Percentiles rank a stretch among this genome's conserved stretches.
Conservation (phyloP, 2,888 invertebrate species). For the Holacanthella duospinosa region DNA sequence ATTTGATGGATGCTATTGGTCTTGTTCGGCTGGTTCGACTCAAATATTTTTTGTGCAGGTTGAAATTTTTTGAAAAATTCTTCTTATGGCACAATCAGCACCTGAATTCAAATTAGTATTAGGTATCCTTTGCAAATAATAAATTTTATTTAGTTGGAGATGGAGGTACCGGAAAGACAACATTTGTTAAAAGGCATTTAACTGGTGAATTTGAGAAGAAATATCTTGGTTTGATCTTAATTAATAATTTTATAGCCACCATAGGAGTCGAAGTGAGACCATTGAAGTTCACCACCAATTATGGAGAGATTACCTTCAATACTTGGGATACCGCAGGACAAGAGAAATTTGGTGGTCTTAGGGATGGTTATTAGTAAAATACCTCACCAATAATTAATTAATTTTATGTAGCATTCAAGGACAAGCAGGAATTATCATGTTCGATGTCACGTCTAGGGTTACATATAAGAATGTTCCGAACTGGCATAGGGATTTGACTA, state of each 20-base stretch:
- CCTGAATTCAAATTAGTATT: too few relatives aligned
- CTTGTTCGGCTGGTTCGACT: too few relatives aligned
- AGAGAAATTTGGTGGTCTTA: conserved; percentile 96
- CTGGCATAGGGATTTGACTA: conserved; percentile 97
- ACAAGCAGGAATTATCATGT: conserved; percentile 90
- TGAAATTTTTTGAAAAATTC: too few relatives aligned
- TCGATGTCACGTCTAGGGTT: conserved; percentile 97
- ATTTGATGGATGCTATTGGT: too few relatives aligned
- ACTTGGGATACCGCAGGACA: conserved; percentile 99
- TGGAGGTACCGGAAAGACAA: conserved; percentile 99
- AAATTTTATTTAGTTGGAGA: conserved; percentile 98
- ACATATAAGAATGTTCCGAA: conserved; percentile 99
- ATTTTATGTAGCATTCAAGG: conserved; percentile 42
- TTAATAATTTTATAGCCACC: conserved; percentile 98
- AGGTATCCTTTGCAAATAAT: too few relatives aligned
- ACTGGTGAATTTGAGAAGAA: conserved; percentile 99
- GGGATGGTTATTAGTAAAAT: conserved; percentile 82
- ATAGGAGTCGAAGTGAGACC: conserved; percentile 99
- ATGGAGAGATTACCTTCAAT: conserved; percentile 94
- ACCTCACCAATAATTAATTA: conserved; percentile 22
- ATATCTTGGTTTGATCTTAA: too few relatives aligned
- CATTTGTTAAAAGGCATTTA: conserved; percentile 97
- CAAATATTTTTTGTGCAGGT: too few relatives aligned
- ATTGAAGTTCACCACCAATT: conserved; percentile 91
- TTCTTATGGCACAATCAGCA: too few relatives aligned